phyloP scores from a whole-genome alignment of 2,888 invertebrate genomes.

The Epinotia ramella region DNA sequence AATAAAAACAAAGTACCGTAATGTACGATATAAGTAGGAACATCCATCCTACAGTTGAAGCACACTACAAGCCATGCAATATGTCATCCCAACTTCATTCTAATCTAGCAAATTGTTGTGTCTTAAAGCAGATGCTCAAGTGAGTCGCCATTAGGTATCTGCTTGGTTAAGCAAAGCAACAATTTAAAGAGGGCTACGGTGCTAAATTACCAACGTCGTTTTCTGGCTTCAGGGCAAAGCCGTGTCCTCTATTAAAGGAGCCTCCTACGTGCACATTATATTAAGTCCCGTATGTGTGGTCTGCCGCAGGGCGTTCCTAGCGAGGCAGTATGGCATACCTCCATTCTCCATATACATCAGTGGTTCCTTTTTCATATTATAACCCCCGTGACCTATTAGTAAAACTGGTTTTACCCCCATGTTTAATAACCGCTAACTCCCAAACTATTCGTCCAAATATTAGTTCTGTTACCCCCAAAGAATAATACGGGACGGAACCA shows the following conservation, averaged over 20 bases:
- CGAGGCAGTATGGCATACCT: not conserved
- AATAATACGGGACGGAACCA: too few species aligned
- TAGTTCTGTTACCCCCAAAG: too few species aligned
- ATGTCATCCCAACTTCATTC: too few species aligned
- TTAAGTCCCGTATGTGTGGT: constrained; percentile 15
- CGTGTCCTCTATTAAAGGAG: constrained; percentile 4
- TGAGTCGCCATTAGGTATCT: not conserved
- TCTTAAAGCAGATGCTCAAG: not conserved
- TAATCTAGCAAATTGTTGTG: too few species aligned
- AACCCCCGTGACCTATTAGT: too few species aligned
- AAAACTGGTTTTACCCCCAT: too few species aligned
- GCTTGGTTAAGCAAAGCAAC: constrained; percentile 4
- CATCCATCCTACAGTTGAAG: too few species aligned
- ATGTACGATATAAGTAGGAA: too few species aligned
- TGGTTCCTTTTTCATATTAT: too few species aligned
- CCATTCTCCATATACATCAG: constrained; percentile 19
- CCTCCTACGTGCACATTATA: constrained; percentile 8
- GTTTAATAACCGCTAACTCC: too few species aligned
- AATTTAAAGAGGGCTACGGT: not conserved
- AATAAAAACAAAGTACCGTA: not conserved
- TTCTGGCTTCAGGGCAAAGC: constrained; percentile 4
- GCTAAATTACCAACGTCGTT: constrained; percentile 1
- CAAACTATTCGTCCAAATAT: too few species aligned
- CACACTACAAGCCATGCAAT: too few species aligned
- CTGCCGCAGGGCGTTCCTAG: constrained; percentile 10